Percentiles rank a stretch among this genome's conserved stretches.
phyloP scores from a whole-genome alignment of 2,888 invertebrate genomes.

The Rhorus exstirpatorius region DNA sequence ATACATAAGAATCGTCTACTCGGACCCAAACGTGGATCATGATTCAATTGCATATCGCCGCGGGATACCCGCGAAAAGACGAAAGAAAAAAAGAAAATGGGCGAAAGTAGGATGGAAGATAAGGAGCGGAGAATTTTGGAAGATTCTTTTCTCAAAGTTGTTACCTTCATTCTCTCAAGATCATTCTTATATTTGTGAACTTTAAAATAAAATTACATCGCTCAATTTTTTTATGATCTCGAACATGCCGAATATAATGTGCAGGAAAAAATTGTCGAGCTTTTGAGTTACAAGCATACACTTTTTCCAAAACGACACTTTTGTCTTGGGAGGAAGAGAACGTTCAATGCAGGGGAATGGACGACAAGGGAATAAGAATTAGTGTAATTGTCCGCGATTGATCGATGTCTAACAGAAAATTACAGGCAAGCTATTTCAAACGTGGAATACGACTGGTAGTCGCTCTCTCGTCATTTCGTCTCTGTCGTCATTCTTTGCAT shows the following conservation, averaged over 20 bases:
- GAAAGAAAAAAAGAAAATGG: neutral
- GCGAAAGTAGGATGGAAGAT: no score
- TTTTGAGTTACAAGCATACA: neutral
- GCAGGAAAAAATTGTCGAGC: no score
- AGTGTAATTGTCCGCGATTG: conserved; percentile 55
- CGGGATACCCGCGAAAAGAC: neutral
- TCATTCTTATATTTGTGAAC: neutral
- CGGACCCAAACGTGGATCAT: conserved; percentile 75
- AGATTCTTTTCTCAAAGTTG: neutral
- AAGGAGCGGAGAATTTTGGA: neutral
- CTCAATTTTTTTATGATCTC: neutral
- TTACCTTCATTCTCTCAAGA: neutral
- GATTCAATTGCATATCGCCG: conserved; percentile 80
- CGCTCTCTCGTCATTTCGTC: conserved; percentile 21
- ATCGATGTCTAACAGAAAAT: conserved; percentile 73
- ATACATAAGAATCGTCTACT: conserved; percentile 82
- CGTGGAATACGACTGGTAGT: conserved; percentile 1
- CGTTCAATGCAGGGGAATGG: neutral
- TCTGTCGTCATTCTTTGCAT: conserved; percentile 36
- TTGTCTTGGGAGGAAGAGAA: neutral
- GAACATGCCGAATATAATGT: no score
- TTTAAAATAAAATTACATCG: neutral
- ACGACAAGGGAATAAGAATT: conserved; percentile 34
- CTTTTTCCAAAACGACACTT: neutral
- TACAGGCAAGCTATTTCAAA: conserved; percentile 74